A percentile compares a stretch with the other conserved stretches of the same genome.
Evolutionary conservation across 2,113 vertebrate genomes (phyloP).

Genomic region (Centrocercus urophasianus): DNA sequence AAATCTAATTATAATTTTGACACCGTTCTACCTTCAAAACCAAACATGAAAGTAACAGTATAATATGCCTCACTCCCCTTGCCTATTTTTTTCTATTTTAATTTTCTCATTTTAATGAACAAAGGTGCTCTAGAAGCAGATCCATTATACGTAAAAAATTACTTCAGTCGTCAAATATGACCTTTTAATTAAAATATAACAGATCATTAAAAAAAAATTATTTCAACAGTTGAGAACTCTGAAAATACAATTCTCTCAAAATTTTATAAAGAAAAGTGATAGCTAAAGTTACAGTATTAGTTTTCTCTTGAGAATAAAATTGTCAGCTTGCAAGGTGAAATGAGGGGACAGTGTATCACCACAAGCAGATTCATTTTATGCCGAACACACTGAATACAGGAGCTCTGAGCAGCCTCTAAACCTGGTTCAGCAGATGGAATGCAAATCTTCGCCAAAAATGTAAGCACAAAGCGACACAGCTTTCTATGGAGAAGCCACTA

Average conservation of each 20-base stretch:
- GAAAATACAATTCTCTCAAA: background rate
- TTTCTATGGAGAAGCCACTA: background rate
- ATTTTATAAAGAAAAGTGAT: background rate
- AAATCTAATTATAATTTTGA: slow-evolving; percentile 77
- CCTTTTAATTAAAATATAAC: slow-evolving; percentile 60
- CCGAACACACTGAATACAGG: background rate
- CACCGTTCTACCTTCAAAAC: slow-evolving; percentile 71
- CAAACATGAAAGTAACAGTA: slow-evolving; percentile 71
- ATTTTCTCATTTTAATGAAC: slow-evolving; percentile 77
- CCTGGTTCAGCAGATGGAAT: background rate
- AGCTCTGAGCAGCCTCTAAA: fast-evolving
- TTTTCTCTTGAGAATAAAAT: too few relatives aligned
- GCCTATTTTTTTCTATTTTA: slow-evolving; percentile 61
- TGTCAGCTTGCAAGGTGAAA: background rate
- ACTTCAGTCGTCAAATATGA: slow-evolving; percentile 43
- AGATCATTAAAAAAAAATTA: background rate
- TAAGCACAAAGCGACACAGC: background rate
- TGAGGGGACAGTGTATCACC: background rate
- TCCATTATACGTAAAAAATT: slow-evolving; percentile 40
- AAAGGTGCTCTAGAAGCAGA: slow-evolving; percentile 53
- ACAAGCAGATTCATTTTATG: background rate
- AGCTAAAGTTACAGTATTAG: background rate
- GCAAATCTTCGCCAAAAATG: background rate
- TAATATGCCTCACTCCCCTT: slow-evolving; percentile 57
- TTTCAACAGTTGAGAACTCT: background rate